Evolutionary conservation across 2,888 invertebrate genomes (phyloP).

Genomic region (Encarsia formosa): DNA sequence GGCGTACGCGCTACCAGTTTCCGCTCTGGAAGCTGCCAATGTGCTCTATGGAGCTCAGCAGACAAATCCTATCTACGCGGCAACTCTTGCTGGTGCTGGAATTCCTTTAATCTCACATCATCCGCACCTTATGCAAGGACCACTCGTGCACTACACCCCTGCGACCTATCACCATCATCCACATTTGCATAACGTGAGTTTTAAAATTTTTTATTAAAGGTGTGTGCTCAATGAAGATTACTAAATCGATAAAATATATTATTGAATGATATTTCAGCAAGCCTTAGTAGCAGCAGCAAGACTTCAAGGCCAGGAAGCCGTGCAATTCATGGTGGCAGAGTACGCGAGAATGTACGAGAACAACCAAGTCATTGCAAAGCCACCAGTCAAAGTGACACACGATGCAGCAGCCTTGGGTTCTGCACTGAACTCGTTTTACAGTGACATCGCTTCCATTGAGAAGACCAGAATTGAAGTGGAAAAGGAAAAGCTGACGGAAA

Average conservation of each 20-base stretch:
- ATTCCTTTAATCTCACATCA: constrained; percentile 40
- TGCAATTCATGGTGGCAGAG: constrained; percentile 44
- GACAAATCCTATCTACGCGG: constrained; percentile 43
- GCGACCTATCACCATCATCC: constrained; percentile 43
- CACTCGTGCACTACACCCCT: constrained; percentile 42
- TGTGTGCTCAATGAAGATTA: too few relatives aligned
- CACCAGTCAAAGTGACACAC: constrained; percentile 43
- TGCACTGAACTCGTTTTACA: constrained; percentile 60
- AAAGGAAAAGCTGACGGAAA: constrained; percentile 29
- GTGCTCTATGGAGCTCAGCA: constrained; percentile 42
- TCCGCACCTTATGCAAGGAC: constrained; percentile 39
- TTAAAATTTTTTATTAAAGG: too few relatives aligned
- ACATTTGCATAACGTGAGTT: constrained; percentile 45
- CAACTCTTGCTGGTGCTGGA: constrained; percentile 42
- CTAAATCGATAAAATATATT: neutral
- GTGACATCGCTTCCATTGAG: constrained; percentile 58
- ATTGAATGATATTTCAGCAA: constrained; percentile 32
- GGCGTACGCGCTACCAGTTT: constrained; percentile 41
- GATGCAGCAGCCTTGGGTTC: constrained; percentile 50
- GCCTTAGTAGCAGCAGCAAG: constrained; percentile 44
- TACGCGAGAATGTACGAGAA: constrained; percentile 44
- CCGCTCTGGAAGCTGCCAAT: constrained; percentile 39
- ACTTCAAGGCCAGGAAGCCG: constrained; percentile 41
- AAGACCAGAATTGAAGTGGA: constrained; percentile 34
- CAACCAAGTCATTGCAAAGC: constrained; percentile 47